A percentile compares a stretch with the other conserved stretches of the same genome.
Evolutionary conservation across 64 coral and sea anemone genomes (phyloP).

Genomic region (Montipora capricornis): DNA sequence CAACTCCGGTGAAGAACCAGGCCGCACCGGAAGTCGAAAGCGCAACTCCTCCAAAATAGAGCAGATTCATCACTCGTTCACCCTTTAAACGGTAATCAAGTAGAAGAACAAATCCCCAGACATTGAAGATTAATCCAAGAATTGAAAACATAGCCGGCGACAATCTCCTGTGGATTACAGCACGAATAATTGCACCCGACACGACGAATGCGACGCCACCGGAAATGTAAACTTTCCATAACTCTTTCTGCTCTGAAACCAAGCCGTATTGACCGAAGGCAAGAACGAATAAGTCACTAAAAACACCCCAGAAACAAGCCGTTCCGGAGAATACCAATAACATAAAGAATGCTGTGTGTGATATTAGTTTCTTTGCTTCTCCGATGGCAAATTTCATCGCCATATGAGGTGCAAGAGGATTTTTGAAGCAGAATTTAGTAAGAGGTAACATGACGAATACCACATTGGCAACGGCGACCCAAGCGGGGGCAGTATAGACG

Average conservation of each 20-base stretch:
- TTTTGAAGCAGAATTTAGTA: slow-evolving; percentile 86
- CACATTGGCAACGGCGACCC: slow-evolving; percentile 83
- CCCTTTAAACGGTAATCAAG: slow-evolving; percentile 69
- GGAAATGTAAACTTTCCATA: slow-evolving; percentile 95
- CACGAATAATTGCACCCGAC: slow-evolving; percentile 56
- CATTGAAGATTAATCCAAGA: slow-evolving; percentile 73
- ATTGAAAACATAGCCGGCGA: slow-evolving; percentile 73
- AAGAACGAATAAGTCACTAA: slow-evolving; percentile 78
- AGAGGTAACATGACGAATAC: slow-evolving; percentile 77
- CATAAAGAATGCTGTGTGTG: slow-evolving; percentile 67
- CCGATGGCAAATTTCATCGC: slow-evolving; percentile 89
- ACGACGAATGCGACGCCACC: slow-evolving; percentile 73
- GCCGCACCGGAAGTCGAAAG: slow-evolving; percentile 87
- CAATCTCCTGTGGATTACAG: slow-evolving; percentile 78
- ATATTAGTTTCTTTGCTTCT: slow-evolving; percentile 83
- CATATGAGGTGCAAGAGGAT: slow-evolving; percentile 89
- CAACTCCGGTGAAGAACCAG: slow-evolving; percentile 82
- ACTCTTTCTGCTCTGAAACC: slow-evolving; percentile 47
- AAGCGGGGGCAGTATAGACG: slow-evolving; percentile 81
- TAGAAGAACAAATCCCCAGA: slow-evolving; percentile 79
- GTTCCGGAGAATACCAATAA: slow-evolving; percentile 76
- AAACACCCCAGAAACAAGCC: slow-evolving; percentile 89
- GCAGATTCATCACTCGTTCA: slow-evolving; percentile 27
- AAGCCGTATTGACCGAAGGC: slow-evolving; percentile 96
- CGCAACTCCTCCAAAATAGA: slow-evolving; percentile 75